Evolutionary conservation across 2,113 vertebrate species (phyloP).

Genomic region (Promerops cafer): DNA sequence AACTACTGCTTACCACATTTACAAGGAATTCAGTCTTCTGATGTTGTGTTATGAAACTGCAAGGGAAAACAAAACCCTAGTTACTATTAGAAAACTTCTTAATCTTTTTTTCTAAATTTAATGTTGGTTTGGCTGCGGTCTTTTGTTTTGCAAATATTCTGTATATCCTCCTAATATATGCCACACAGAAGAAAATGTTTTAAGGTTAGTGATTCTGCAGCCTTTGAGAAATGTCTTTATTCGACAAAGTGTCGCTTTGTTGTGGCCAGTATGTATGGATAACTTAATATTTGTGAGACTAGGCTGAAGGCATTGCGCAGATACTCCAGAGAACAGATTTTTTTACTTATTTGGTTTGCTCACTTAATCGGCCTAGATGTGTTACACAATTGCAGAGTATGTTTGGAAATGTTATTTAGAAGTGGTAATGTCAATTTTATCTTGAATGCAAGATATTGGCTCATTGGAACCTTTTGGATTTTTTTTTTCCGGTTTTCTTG

Average conservation of each 20-base stretch:
- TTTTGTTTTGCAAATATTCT: neutral
- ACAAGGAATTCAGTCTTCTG: constrained; percentile 61
- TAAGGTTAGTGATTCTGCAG: neutral
- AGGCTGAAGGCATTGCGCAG: neutral
- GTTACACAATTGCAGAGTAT: neutral
- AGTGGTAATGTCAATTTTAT: neutral
- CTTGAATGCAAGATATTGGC: neutral
- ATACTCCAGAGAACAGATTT: neutral
- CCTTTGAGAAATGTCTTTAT: neutral
- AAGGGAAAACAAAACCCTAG: constrained; percentile 41
- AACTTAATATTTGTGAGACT: neutral
- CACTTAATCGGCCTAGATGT: neutral
- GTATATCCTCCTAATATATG: neutral
- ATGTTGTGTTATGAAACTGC: neutral
- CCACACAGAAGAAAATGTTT: neutral
- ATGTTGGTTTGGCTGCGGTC: neutral
- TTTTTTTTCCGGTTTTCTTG: neutral
- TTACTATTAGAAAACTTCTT: constrained; percentile 9
- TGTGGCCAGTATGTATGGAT: neutral
- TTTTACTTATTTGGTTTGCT: neutral
- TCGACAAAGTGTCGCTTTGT: neutral
- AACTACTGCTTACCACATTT: constrained; percentile 31
- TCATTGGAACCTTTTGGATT: neutral
- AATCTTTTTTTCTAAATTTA: neutral
- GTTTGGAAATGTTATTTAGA: neutral